phyloP scores from a whole-genome alignment of 1,140 invertebrate species.

The Harlomillsia oculata region DNA sequence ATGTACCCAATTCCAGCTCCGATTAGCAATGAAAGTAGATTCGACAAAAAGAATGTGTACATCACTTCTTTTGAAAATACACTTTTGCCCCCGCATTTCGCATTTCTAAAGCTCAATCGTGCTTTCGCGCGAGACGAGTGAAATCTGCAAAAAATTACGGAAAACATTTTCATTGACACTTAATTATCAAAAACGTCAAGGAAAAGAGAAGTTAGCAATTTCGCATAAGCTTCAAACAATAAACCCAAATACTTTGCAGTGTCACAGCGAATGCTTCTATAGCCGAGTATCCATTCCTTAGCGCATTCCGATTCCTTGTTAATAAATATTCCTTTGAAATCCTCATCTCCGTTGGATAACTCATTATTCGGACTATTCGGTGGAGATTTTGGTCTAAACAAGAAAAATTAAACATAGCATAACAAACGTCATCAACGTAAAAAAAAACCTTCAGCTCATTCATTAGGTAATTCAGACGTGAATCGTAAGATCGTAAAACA shows the following conservation, averaged over 20 bases:
- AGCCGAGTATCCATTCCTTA: conserved; percentile 27
- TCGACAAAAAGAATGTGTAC: conserved; percentile 79
- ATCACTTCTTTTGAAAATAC: conserved; percentile 60
- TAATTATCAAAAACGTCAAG: too few species aligned
- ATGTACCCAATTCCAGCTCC: conserved; percentile 78
- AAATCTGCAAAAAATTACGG: background rate
- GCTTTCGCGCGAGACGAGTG: too few species aligned
- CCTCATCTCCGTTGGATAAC: conserved; percentile 58
- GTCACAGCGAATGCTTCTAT: conserved; percentile 11
- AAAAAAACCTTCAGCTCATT: too few species aligned
- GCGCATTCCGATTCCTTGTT: conserved; percentile 47
- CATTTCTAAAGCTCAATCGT: conserved; percentile 62
- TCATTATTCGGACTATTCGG: conserved; percentile 80
- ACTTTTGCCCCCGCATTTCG: conserved; percentile 65
- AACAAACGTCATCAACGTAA: too few species aligned
- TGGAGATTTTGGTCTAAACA: conserved; percentile 73
- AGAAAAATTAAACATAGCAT: conserved; percentile 37
- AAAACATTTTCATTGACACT: too few species aligned
- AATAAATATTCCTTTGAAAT: conserved; percentile 67
- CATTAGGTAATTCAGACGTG: too few species aligned
- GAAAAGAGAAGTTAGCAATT: too few species aligned
- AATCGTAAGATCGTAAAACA: too few species aligned
- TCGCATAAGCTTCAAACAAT: background rate
- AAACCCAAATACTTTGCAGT: background rate
- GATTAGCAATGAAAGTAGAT: conserved; percentile 74